These are phyloP conservation scores for Papilio gigon DNA, from an alignment of 2,888 invertebrate species.

Conservation along the genomic window DNA sequence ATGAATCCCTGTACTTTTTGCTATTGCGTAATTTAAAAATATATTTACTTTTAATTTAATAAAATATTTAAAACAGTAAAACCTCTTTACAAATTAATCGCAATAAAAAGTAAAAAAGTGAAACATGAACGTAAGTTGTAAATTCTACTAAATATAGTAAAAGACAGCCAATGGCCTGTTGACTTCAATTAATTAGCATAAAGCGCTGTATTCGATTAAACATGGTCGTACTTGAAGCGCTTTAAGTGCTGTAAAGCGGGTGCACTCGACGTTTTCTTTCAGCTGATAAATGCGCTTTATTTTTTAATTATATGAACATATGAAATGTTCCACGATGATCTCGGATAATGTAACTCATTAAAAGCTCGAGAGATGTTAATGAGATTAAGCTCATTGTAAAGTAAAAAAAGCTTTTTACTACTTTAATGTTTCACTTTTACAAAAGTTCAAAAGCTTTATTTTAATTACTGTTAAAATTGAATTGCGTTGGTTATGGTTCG, in stretches of 20 bases:
- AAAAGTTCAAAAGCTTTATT: background rate
- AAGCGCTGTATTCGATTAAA: slow-evolving; percentile 14
- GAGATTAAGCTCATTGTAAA: slow-evolving; percentile 15
- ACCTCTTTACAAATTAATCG: background rate
- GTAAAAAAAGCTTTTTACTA: background rate
- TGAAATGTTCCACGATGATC: slow-evolving; percentile 1
- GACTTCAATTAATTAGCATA: slow-evolving; percentile 4
- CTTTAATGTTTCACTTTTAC: background rate
- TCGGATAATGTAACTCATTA: slow-evolving; percentile 10
- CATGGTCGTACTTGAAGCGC: slow-evolving; percentile 8
- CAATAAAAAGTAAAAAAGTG: background rate
- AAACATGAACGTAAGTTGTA: background rate
- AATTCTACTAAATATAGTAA: background rate
- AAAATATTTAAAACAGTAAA: background rate
- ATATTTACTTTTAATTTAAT: too few species aligned
- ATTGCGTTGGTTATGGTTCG: too few species aligned
- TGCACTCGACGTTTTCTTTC: background rate
- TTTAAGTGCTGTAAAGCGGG: slow-evolving; percentile 15
- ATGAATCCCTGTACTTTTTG: too few species aligned
- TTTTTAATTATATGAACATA: slow-evolving; percentile 16
- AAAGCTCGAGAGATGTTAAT: slow-evolving; percentile 3
- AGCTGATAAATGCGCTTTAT: slow-evolving; percentile 13
- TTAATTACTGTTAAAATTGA: too few species aligned
- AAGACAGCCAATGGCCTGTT: background rate
- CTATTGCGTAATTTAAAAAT: too few species aligned